Conservation (phyloP, 2,113 vertebrate genomes). For the Lutjanus erythropterus region DNA sequence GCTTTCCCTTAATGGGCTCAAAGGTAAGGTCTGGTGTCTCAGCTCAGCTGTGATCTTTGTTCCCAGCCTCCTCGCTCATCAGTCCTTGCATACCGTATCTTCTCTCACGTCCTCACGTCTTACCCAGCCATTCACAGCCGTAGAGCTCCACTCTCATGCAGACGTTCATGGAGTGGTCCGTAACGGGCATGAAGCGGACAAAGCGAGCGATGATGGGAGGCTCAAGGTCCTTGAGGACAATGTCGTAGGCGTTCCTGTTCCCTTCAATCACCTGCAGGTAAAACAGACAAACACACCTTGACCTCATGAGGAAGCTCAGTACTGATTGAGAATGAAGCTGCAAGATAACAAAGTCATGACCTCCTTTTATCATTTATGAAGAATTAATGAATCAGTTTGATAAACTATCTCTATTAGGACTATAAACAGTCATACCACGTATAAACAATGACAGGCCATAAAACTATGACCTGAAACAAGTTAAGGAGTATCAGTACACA, state of each 20-base stretch:
- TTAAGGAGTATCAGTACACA: background rate
- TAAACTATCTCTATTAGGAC: background rate
- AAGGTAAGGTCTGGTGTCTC: slow-evolving; percentile 27
- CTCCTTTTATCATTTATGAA: background rate
- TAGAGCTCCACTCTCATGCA: slow-evolving; percentile 98
- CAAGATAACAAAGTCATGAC: background rate
- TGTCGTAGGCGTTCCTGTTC: slow-evolving; percentile 95
- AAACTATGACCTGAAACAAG: background rate
- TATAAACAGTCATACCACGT: background rate
- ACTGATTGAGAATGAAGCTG: background rate
- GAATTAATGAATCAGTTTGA: background rate
- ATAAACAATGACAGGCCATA: slow-evolving; percentile 16
- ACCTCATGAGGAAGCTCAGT: background rate
- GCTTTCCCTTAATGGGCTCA: slow-evolving; percentile 46
- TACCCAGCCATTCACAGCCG: slow-evolving; percentile 97
- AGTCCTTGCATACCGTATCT: background rate
- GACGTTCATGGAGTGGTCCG: slow-evolving; percentile 96
- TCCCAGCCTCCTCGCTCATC: background rate
- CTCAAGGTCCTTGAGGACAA: slow-evolving; percentile 95
- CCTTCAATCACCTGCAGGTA: slow-evolving; percentile 92
- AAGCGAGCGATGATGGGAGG: slow-evolving; percentile 95
- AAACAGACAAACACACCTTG: slow-evolving; percentile 23
- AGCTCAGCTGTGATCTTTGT: background rate
- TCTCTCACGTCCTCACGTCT: slow-evolving; percentile 35
- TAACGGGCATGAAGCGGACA: slow-evolving; percentile 96